These are phyloP conservation scores for Myoxocephalus aenaeus DNA, from an alignment of 2,797 vertebrate species.

Conservation along the genomic window DNA sequence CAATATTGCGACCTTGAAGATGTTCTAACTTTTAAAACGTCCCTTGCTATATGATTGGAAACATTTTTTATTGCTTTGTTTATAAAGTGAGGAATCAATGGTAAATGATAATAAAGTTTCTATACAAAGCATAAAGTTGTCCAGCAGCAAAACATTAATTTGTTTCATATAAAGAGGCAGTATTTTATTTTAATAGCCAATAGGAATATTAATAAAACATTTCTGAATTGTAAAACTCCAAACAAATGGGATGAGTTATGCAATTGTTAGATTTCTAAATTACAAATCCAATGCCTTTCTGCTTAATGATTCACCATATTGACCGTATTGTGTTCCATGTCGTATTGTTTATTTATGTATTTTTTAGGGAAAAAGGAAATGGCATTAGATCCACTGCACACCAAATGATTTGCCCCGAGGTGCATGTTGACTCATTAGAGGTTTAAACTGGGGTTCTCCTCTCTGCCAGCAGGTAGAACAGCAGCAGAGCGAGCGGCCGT, in stretches of 20 bases:
- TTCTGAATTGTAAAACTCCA: background rate
- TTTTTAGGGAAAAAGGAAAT: background rate
- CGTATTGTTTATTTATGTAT: background rate
- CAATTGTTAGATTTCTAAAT: background rate
- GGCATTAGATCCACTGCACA: conserved; percentile 40
- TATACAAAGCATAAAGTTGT: too few species aligned
- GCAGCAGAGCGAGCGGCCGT: conserved; percentile 70
- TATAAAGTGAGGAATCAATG: background rate
- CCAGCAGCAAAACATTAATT: too few species aligned
- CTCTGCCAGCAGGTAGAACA: conserved; percentile 66
- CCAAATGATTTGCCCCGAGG: conserved; percentile 41
- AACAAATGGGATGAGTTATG: background rate
- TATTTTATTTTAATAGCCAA: background rate
- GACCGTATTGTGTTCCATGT: background rate
- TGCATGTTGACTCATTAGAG: conserved; percentile 67
- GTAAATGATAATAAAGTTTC: too few species aligned
- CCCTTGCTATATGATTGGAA: background rate
- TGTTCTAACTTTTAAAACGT: background rate
- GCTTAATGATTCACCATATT: conserved; percentile 6
- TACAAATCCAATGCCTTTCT: conserved; percentile 2
- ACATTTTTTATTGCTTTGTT: background rate
- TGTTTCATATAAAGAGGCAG: background rate
- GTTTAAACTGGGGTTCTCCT: conserved; percentile 56
- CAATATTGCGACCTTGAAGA: background rate
- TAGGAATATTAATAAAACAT: background rate